These are phyloP conservation scores for Dicerorhinus sumatrensis DNA, from an alignment of 2,113 vertebrate species.

Conservation along the genomic window DNA sequence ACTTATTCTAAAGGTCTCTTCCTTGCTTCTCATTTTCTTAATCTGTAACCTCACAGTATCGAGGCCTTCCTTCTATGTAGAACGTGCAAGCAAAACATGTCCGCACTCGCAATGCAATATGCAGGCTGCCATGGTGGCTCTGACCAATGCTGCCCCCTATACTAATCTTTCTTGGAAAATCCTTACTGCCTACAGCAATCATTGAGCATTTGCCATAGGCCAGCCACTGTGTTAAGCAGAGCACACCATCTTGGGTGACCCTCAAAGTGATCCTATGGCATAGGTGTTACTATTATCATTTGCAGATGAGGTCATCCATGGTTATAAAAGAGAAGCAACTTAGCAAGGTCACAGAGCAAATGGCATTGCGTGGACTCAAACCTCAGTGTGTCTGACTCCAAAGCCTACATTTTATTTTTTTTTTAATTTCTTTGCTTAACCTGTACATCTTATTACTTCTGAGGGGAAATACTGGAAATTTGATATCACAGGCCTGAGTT, in stretches of 20 bases:
- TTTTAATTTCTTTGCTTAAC: neutral
- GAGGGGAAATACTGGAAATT: neutral
- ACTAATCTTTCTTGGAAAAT: neutral
- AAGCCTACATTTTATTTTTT: neutral
- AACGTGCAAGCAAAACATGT: neutral
- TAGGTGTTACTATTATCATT: neutral
- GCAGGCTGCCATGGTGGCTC: neutral
- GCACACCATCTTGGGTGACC: neutral
- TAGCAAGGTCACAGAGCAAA: neutral
- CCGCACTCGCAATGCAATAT: fast-evolving
- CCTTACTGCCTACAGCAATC: neutral
- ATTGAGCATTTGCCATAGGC: neutral
- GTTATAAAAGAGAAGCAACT: neutral
- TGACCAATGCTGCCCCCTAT: neutral
- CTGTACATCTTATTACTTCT: neutral
- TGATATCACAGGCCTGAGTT: neutral
- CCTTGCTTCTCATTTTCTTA: neutral
- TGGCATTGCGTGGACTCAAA: neutral
- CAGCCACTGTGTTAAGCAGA: neutral
- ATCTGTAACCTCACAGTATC: neutral
- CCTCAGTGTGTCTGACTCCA: neutral
- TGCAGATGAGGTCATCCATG: neutral
- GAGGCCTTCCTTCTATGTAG: neutral
- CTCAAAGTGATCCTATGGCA: neutral
- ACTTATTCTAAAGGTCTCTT: neutral